Percentiles rank a stretch among this genome's conserved stretches.
phyloP scores from a whole-genome alignment of 1,140 invertebrate genomes.

The Ylistrum balloti region DNA sequence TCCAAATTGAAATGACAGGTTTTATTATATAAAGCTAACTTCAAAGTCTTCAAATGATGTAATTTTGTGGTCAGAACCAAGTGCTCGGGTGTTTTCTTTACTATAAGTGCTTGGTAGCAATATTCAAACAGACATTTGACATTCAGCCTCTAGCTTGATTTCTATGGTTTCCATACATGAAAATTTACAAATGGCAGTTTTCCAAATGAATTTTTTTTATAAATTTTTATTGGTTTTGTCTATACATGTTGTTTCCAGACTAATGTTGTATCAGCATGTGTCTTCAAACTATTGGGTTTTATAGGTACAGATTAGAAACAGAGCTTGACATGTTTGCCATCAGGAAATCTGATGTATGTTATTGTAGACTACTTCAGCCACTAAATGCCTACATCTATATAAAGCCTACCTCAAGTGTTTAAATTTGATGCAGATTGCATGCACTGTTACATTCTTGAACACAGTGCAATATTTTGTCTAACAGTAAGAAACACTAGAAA shows the following conservation, averaged over 20 bases:
- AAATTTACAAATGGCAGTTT: not conserved
- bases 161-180: not conserved
- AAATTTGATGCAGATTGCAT: not conserved
- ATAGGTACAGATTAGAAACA: not conserved
- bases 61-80: not conserved
- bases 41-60: not conserved
- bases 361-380: not conserved
- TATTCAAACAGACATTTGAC: not conserved
- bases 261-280: not conserved
- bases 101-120: not conserved
- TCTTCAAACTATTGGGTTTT: not conserved
- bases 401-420: not conserved
- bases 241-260: not conserved
- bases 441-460: not conserved
- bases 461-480: not conserved
- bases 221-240: not conserved
- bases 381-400: not conserved
- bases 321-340: not conserved
- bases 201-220: not conserved
- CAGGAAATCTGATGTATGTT: not conserved
- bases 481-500: too few species aligned
- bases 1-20: conserved; percentile 14
- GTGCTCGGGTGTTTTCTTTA: not conserved
- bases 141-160: not conserved
- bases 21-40: not conserved